phyloP scores from a whole-genome alignment of 2,797 vertebrate species.

The Sebastes diploproa region DNA sequence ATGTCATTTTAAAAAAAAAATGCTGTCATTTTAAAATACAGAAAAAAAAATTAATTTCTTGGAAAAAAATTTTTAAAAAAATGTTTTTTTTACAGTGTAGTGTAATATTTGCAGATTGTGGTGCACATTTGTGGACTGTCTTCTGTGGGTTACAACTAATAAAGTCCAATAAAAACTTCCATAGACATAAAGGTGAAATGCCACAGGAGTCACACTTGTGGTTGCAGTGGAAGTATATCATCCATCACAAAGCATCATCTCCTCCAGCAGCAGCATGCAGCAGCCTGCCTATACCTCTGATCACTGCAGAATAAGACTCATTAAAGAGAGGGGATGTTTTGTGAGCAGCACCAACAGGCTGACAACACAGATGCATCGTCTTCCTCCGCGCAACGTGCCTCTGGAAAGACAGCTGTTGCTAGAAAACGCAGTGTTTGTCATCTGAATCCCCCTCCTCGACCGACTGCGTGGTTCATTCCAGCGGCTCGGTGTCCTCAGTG shows the following conservation, averaged over 20 bases:
- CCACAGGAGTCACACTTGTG: background rate
- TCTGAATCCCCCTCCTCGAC: slow-evolving; percentile 11
- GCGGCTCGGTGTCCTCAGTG: slow-evolving; percentile 40
- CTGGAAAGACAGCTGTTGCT: background rate
- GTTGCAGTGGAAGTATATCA: slow-evolving; percentile 12
- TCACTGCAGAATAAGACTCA: slow-evolving; percentile 42
- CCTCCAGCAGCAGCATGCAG: background rate
- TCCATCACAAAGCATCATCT: slow-evolving; percentile 53
- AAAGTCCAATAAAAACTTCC: no score
- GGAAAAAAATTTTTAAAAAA: no score
- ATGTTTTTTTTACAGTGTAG: no score
- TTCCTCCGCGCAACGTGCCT: background rate
- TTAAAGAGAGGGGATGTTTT: slow-evolving; percentile 21
- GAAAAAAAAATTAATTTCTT: no score
- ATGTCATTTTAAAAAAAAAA: no score
- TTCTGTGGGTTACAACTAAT: no score
- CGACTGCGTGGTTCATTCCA: slow-evolving; percentile 69
- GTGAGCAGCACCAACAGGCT: background rate
- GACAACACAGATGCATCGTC: background rate
- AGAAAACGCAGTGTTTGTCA: slow-evolving; percentile 22
- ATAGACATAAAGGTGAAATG: background rate
- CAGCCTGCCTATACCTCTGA: slow-evolving; percentile 19
- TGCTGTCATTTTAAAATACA: no score
- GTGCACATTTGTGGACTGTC: no score
- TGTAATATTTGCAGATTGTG: fast-evolving